A percentile compares a stretch with the other conserved stretches of the same genome.
phyloP scores from a whole-genome alignment of 2,113 vertebrate genomes.

The Xenotilapia longispinis region DNA sequence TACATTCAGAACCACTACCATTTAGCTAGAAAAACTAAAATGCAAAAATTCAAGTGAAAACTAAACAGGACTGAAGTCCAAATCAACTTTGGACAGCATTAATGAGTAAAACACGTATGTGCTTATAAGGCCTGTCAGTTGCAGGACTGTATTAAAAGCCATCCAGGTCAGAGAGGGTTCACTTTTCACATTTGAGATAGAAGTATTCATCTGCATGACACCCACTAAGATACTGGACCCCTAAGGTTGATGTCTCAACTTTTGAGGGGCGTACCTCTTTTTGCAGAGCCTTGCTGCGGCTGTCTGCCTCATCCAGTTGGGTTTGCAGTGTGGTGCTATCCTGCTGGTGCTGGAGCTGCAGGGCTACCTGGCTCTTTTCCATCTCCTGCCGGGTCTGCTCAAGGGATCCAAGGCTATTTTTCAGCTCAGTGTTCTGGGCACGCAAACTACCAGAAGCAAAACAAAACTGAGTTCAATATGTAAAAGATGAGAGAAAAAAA shows the following conservation, averaged over 20 bases:
- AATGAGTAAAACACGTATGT: not conserved
- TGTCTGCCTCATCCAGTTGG: slow-evolving; percentile 84
- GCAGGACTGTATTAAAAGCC: not conserved
- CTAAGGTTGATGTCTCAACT: not conserved
- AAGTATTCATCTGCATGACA: not conserved
- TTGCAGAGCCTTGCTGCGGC: slow-evolving; percentile 81
- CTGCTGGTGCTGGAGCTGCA: slow-evolving; percentile 85
- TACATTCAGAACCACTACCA: not conserved
- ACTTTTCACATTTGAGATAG: not conserved
- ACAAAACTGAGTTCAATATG: not conserved
- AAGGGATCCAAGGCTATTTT: slow-evolving; percentile 78
- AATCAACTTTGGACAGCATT: not conserved
- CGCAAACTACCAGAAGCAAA: slow-evolving; percentile 74
- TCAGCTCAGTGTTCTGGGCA: slow-evolving; percentile 83
- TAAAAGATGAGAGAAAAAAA: not conserved
- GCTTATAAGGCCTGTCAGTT: not conserved
- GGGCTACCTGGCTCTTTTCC: slow-evolving; percentile 79
- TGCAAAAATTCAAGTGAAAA: not conserved
- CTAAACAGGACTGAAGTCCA: not conserved
- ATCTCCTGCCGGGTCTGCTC: slow-evolving; percentile 83
- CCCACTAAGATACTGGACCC: not conserved
- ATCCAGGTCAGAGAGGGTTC: not conserved
- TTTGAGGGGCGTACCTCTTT: slow-evolving; percentile 77
- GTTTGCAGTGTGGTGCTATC: slow-evolving; percentile 80
- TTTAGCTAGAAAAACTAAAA: not conserved